Evolutionary conservation across 2,113 vertebrate species (phyloP), one percentile per base, ranked within the genome.

Genomic region (Ptilorrhoa leucosticta): DNA sequence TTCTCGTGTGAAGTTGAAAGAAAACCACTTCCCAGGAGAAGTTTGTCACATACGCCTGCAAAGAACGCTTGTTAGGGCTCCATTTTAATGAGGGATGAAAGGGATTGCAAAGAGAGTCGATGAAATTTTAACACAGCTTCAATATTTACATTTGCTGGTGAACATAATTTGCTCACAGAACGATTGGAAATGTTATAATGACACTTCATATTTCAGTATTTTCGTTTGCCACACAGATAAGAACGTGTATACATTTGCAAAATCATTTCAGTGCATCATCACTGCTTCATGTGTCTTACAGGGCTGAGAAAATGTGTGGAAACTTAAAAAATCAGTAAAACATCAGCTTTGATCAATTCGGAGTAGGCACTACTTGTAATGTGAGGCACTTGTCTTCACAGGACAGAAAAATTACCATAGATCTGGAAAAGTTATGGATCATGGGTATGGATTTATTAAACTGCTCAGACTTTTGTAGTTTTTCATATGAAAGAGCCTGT

Each of bases 121-220:
- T 69, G 57, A 83, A 82, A 93, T 44, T 94, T 93, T 90, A 95
- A 80, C 69, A 63, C 51, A 78, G 56, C 35, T 84, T 70, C 92
- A 90, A 75, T 92, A 89, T 95, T 95, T 93, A 73, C 80, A 82
- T 73, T 80, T 66, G 24, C 64, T 81, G 47, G 26, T 30, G 79
- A 90, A 51, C 12, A 26, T 10, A 17, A 86, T 70, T 89, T 83
- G 53, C 72, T 78, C 65, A 45, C 56, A 56, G 58, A 90, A 65
- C 2, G 21, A 90, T 3, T 82, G 79, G 48, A 84, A 70, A 35
- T 39, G 42, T 24, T 70, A 83, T 33, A 58, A 44, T 35, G 60
- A 78, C 91, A 78, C 40, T 75, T 87, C 64, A 19, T 70, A 47
- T 70, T 51, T 77, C 93, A 75, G 20, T 78, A 63, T 78, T 83